Percentiles rank a stretch among this genome's conserved stretches.
phyloP scores from a whole-genome alignment of 2,888 invertebrate genomes.

The Eurois occulta region DNA sequence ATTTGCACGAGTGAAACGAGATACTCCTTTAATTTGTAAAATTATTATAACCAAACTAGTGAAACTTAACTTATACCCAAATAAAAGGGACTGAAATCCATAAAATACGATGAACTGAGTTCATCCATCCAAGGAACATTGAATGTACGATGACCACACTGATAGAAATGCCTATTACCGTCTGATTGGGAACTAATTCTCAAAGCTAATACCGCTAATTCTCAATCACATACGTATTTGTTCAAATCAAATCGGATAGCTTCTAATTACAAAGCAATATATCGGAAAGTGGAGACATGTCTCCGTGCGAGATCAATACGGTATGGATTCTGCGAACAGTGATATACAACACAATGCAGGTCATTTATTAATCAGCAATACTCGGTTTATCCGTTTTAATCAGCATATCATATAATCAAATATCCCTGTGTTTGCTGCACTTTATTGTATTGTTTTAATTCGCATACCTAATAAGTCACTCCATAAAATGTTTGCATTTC shows the following conservation, averaged over 20 bases:
- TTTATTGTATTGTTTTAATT: constrained; percentile 3
- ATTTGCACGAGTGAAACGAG: too few species aligned
- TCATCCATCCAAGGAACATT: not conserved
- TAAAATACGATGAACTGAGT: not conserved
- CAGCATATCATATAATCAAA: not conserved
- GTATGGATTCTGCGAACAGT: not conserved
- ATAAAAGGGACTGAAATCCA: not conserved
- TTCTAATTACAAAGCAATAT: constrained; percentile 30
- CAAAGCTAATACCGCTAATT: constrained; percentile 11
- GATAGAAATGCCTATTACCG: too few species aligned
- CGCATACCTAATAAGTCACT: too few species aligned
- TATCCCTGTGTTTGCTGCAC: not conserved
- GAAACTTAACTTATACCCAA: not conserved
- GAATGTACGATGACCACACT: not conserved
- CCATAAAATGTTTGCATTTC: not conserved
- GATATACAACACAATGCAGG: not conserved
- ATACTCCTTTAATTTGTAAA: not conserved
- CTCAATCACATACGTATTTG: constrained; percentile 26
- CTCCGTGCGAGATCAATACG: not conserved
- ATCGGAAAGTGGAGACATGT: not conserved
- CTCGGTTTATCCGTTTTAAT: not conserved
- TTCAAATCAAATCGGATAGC: not conserved
- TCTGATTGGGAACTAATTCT: constrained; percentile 14
- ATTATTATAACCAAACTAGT: not conserved
- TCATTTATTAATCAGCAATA: not conserved